Evolutionary conservation across 2,113 vertebrate species (phyloP).

Genomic region (Heterotis niloticus): DNA sequence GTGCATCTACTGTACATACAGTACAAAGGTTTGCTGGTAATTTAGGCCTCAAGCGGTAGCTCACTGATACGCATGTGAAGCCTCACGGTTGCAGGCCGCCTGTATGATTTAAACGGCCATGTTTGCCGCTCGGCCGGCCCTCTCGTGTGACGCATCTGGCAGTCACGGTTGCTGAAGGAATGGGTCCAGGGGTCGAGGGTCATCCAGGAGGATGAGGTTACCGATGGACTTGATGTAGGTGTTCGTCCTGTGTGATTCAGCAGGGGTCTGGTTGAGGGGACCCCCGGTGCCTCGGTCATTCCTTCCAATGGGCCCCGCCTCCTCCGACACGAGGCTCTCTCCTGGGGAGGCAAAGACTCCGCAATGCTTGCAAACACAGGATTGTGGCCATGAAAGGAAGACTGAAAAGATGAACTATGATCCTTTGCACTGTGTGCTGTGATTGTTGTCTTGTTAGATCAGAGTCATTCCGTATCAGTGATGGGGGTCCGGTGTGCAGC

Average conservation of each 20-base stretch:
- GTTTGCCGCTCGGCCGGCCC: neutral
- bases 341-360: constrained; percentile 35
- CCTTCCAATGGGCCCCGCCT: constrained; percentile 33
- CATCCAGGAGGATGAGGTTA: constrained; percentile 36
- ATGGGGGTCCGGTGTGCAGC: too few species aligned
- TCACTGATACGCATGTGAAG: neutral
- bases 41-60: neutral
- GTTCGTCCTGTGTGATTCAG: constrained; percentile 18
- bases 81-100: neutral
- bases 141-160: neutral
- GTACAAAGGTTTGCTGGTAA: neutral
- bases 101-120: too few species aligned
- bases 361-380: too few species aligned
- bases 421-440: too few species aligned
- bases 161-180: constrained; percentile 5
- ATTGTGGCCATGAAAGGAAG: too few species aligned
- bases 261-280: constrained; percentile 36
- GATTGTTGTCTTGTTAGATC: too few species aligned
- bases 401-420: too few species aligned
- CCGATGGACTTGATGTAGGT: constrained; percentile 22
- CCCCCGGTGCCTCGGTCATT: constrained; percentile 45
- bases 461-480: too few species aligned
- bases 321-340: constrained; percentile 39
- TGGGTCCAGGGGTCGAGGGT: constrained; percentile 28
- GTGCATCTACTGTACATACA: constrained; percentile 31